Conservation (phyloP, 2,113 vertebrate species). For the Prunella himalayana region DNA sequence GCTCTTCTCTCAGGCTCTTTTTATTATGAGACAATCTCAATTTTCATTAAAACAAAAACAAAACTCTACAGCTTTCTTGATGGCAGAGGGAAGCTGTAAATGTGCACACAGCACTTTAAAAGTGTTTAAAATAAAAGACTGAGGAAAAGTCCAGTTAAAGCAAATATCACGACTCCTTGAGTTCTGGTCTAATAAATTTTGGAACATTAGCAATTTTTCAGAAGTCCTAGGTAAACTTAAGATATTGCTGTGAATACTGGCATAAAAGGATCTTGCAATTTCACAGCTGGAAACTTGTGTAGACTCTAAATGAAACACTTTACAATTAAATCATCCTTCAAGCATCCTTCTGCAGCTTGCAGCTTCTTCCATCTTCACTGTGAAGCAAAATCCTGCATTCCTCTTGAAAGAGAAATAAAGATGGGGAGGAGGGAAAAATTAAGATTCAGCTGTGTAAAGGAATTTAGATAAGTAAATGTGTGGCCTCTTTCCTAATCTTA, state of each 20-base stretch:
- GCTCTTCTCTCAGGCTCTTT: not conserved
- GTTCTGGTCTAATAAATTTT: not conserved
- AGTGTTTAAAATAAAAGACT: not conserved
- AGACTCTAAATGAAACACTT: not conserved
- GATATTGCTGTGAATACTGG: not conserved
- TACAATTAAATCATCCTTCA: constrained; percentile 13
- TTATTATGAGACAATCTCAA: not conserved
- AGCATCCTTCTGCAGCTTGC: not conserved
- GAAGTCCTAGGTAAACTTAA: not conserved
- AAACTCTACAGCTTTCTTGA: not conserved
- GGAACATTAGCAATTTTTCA: not conserved
- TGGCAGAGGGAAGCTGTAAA: not conserved
- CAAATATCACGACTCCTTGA: not conserved
- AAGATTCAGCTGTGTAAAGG: not conserved
- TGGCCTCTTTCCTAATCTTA: not conserved
- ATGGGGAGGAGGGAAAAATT: not conserved
- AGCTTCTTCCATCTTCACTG: not conserved
- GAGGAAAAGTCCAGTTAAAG: not conserved
- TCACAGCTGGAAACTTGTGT: constrained; percentile 7
- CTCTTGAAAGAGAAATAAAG: not conserved
- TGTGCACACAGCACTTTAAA: not conserved
- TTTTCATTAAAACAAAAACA: not conserved
- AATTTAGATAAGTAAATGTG: constrained; percentile 2
- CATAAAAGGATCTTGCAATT: not conserved
- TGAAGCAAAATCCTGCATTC: not conserved